Conservation (phyloP, 2,797 vertebrate species). For the Nyctibius grandis region DNA sequence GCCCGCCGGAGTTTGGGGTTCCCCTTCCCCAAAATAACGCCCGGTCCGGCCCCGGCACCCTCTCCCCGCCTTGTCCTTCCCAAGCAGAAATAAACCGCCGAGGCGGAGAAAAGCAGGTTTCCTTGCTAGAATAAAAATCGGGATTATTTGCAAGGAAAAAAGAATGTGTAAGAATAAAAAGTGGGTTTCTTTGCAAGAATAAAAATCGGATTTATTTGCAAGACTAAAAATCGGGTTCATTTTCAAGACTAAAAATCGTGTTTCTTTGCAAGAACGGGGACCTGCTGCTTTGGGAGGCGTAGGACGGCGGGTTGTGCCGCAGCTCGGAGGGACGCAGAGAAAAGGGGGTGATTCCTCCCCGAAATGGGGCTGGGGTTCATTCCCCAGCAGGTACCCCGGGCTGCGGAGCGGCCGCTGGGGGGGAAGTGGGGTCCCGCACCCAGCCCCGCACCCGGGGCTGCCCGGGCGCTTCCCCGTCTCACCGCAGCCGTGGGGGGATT, state of each 20-base stretch:
- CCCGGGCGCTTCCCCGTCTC: neutral
- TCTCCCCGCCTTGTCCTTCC: neutral
- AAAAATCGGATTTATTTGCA: neutral
- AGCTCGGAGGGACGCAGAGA: neutral
- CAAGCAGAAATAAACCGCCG: slow-evolving; percentile 10
- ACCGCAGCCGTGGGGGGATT: neutral
- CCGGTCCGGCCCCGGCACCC: neutral
- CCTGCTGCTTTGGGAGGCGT: neutral
- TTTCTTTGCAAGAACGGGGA: neutral
- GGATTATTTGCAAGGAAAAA: neutral
- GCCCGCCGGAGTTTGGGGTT: neutral
- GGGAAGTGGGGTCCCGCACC: neutral
- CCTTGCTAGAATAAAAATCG: neutral
- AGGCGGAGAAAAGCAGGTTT: neutral
- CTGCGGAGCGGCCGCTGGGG: neutral
- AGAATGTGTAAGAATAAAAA: neutral
- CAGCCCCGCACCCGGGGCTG: neutral
- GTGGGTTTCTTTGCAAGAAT: neutral
- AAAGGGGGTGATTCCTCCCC: slow-evolving; percentile 46
- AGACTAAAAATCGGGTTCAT: neutral
- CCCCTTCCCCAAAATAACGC: neutral
- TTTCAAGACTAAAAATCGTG: neutral
- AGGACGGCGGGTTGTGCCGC: neutral
- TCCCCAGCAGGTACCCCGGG: neutral
- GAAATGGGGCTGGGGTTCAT: slow-evolving; percentile 50